Evolutionary conservation across 2,797 vertebrate genomes (phyloP).

Genomic region (Sebastes hubbsi): DNA sequence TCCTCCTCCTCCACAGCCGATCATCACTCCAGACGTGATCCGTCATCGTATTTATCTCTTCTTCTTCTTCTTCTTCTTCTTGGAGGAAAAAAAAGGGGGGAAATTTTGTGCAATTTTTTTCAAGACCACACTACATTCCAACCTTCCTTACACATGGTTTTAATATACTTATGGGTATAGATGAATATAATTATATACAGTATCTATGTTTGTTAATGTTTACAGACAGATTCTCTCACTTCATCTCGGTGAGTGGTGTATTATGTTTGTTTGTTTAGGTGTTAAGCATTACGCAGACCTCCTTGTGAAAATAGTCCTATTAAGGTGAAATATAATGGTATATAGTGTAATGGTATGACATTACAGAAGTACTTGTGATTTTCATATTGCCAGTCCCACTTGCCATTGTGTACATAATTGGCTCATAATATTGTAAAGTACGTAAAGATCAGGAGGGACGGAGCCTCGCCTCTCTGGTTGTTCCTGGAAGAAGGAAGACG

Average conservation of each 20-base stretch:
- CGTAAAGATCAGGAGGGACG: slow-evolving; percentile 59
- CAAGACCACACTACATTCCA: slow-evolving; percentile 82
- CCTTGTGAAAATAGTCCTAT: slow-evolving; percentile 83
- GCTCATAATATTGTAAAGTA: slow-evolving; percentile 79
- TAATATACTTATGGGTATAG: slow-evolving; percentile 84
- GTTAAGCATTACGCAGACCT: slow-evolving; percentile 79
- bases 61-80: slow-evolving; percentile 36
- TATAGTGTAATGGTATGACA: slow-evolving; percentile 82
- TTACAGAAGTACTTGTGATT: slow-evolving; percentile 80
- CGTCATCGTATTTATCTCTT: slow-evolving; percentile 64
- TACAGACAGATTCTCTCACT: slow-evolving; percentile 82
- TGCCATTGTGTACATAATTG: slow-evolving; percentile 78
- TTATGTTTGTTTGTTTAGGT: slow-evolving; percentile 81
- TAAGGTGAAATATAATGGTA: slow-evolving; percentile 83
- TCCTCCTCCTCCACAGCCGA: slow-evolving; percentile 14
- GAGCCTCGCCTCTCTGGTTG: slow-evolving; percentile 49
- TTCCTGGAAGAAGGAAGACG: slow-evolving; percentile 52
- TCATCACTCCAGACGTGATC: slow-evolving; percentile 57
- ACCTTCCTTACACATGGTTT: slow-evolving; percentile 77
- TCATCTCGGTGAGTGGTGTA: slow-evolving; percentile 79
- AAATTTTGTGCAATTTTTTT: slow-evolving; percentile 73
- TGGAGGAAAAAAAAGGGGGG: slow-evolving; percentile 14
- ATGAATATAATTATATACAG: slow-evolving; percentile 83
- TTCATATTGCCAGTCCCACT: slow-evolving; percentile 78
- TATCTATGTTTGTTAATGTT: slow-evolving; percentile 87